A percentile compares a stretch with the other conserved stretches of the same genome.
Evolutionary conservation across 1,140 invertebrate species (phyloP).

Genomic region (Solenopsis invicta): DNA sequence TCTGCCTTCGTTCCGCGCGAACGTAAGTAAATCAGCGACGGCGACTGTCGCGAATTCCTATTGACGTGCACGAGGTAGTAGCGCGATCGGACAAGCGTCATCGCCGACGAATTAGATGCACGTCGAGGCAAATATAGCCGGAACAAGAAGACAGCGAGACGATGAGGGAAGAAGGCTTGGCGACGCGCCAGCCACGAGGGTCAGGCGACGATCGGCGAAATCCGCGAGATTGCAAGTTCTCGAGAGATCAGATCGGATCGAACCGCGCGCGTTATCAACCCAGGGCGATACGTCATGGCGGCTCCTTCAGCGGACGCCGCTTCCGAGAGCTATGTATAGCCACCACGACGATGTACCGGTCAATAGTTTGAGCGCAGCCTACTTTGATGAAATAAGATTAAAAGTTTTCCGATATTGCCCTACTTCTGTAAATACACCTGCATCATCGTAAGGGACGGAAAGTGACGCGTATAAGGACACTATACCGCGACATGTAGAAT

Average conservation of each 20-base stretch:
- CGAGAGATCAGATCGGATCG: constrained; percentile 29
- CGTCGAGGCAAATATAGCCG: constrained; percentile 79
- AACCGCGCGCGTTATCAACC: constrained; percentile 29
- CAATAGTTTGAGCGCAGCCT: constrained; percentile 57
- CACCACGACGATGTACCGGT: background rate
- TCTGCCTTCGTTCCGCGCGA: background rate
- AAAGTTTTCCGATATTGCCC: constrained; percentile 59
- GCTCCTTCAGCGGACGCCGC: background rate
- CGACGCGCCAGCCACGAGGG: constrained; percentile 66
- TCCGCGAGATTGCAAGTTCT: constrained; percentile 58
- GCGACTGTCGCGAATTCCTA: constrained; percentile 30
- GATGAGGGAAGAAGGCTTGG: constrained; percentile 62
- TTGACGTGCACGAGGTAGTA: constrained; percentile 38
- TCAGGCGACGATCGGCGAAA: constrained; percentile 62
- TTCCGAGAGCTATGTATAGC: constrained; percentile 44
- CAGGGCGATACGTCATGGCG: background rate
- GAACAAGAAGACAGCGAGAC: constrained; percentile 77
- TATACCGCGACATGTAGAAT: background rate
- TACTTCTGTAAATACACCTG: constrained; percentile 48
- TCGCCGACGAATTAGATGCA: constrained; percentile 70
- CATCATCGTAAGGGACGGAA: background rate
- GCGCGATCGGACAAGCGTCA: constrained; percentile 67
- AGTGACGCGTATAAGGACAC: background rate
- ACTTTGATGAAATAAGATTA: constrained; percentile 61
- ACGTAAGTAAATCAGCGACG: background rate